These are phyloP conservation scores for Ctenosaura bakeri DNA, from an alignment of 2,797 vertebrate species.

Conservation along the genomic window DNA sequence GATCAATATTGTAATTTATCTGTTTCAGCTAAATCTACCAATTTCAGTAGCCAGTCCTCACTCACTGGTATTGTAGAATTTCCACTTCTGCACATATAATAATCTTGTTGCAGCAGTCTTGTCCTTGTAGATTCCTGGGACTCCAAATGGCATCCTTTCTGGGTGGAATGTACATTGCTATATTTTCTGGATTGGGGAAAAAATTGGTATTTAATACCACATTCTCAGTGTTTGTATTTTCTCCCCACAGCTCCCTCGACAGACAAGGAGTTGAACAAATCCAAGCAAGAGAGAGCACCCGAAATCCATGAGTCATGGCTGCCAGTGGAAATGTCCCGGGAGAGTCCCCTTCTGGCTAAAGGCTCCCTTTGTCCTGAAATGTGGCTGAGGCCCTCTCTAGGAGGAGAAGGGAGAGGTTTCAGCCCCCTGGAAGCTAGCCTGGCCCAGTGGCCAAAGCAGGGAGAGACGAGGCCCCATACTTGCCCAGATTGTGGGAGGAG, in stretches of 20 bases:
- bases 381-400: neutral
- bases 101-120: too few relatives aligned
- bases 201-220: neutral
- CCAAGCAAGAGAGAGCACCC: neutral
- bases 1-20: too few relatives aligned
- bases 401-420: neutral
- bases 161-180: neutral
- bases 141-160: neutral
- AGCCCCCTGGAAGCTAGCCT: neutral
- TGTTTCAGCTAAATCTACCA: too few relatives aligned
- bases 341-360: neutral
- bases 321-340: neutral
- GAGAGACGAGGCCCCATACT: constrained; percentile 32
- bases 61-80: too few relatives aligned
- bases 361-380: neutral
- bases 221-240: neutral
- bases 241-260: neutral
- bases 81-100: too few relatives aligned
- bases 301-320: neutral
- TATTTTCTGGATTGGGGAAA: neutral
- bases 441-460: constrained; percentile 28
- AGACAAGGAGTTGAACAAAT: neutral
- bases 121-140: too few relatives aligned
- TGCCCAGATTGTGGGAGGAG: constrained; percentile 72
- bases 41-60: too few relatives aligned